Evolutionary conservation across 2,113 vertebrate genomes (phyloP), one percentile per base, ranked within the genome.

Genomic region (Nothobranchius furzeri): DNA sequence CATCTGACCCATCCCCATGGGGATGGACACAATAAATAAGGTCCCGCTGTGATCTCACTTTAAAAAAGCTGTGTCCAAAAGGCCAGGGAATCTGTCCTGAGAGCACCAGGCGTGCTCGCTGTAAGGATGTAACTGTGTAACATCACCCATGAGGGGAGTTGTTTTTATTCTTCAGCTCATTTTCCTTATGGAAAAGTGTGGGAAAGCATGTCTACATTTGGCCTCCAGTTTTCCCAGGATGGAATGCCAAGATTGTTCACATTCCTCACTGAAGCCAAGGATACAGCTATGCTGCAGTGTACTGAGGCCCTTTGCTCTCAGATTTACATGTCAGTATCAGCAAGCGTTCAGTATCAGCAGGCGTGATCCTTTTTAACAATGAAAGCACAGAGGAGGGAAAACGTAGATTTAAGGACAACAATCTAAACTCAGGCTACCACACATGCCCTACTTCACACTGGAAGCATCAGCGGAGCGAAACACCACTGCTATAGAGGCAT

Each of bases 221-320:
- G 78, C 68, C 47, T 72, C 76, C 40, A 35, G 61, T 73, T 80
- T 85, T 83, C 68, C 73, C 70, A 82, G 24, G 74, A 72, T 43
- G 55, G 64, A 80, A 69, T 52, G 56, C 69, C 68, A 3, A 57
- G 55, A 86, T 87, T 83, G 70, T 70, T 86, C 7, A 42, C 75
- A 89, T 86, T 87, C 70, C 75, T 79, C 30, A 11, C 56, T 74
- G 58, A 78, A 82, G 67, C 77, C 76, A 83, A 73, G 72, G 81
- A 62, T 70, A 68, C 57, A 43, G 51, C 65, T 65, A 24, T 52
- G 14, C 37, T 36, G 14, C 65, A 57, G 59, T 62, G 46, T 43
- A 14, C 47, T 52, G n/a, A 51, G 45, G 6, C 63, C 61, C 55
- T 25, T 37, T 46, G 1, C 37, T 62, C 30, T 30, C 12, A 14